Base-by-base conservation (phyloP, 2,888 invertebrate genomes). In the Mythimna pallens region DNA sequence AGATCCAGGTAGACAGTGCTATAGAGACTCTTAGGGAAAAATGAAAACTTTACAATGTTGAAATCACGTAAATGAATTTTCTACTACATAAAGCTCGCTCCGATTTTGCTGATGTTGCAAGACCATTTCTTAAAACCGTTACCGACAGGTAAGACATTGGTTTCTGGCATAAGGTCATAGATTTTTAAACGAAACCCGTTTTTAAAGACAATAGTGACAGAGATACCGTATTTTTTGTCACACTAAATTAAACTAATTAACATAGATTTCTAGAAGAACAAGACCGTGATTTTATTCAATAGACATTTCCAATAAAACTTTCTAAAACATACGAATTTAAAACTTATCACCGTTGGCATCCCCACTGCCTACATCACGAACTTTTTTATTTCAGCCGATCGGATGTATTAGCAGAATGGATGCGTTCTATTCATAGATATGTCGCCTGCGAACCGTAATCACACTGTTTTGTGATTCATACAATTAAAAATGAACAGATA, bases 391-490 rank as follows among this genome's bases (percentile, higher is more conserved):
- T 88, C 85, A 83, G 82, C 76, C 76, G 80, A 87, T 87, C 85
- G 75, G 85, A 86, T 80, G 81, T 85, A 85, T 86, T 64, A 82
- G 77, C 75, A 76, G 75, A 83, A 86, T 85, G 71, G 78, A 86
- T 83, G 78, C 80, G 83, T 81, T 85, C 87, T 87, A 87, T 87
- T 87, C 88, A 85, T 87, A 87, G 87, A 83, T 78, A 65, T 80
- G 87, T 87, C 85, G 79, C 84, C 71, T 68, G 78, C 77, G 78
- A 69, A 83, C 76, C 52, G 78, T 80, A 79, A 82, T 81, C 76
- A 76, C 75, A 66, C 52, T 63, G 71, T 83, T 85, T 84, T 83
- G 75, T 80, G 75, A 76, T 79, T 79, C 85, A 86, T 64, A 79
- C 81, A 81, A 76, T 83, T 73, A 79, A 70, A 75, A 85, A 70